A percentile compares a stretch with the other conserved stretches of the same genome.
Evolutionary conservation across 2,888 invertebrate genomes (phyloP).

Genomic region (Drosophila dives): DNA sequence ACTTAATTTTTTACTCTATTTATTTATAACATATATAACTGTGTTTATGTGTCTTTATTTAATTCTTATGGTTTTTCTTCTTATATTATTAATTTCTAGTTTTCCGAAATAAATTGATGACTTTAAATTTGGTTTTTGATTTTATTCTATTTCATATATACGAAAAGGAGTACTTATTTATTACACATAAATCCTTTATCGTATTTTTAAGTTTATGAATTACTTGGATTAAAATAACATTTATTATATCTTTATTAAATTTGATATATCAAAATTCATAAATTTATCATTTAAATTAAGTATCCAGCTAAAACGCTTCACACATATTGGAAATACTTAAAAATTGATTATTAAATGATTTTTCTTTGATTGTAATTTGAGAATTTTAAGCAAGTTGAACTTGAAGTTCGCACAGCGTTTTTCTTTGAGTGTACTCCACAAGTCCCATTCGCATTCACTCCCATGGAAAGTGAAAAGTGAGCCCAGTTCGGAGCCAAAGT

Average conservation of each 20-base stretch:
- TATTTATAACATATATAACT: too few species aligned
- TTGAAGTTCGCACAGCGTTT: neutral
- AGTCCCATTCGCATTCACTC: conserved; percentile 20
- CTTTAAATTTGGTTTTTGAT: fast-evolving
- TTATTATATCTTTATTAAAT: too few species aligned
- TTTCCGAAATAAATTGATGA: neutral
- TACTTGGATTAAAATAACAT: too few species aligned
- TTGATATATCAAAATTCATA: too few species aligned
- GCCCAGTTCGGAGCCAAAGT: conserved; percentile 44
- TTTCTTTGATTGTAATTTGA: neutral
- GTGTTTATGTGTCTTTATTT: too few species aligned
- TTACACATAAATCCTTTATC: neutral
- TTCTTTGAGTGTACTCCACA: conserved; percentile 6
- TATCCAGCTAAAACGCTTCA: too few species aligned
- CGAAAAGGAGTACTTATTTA: neutral
- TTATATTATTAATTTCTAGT: neutral
- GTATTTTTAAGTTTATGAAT: too few species aligned
- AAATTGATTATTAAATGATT: too few species aligned
- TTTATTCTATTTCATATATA: neutral
- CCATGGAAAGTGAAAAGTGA: conserved; percentile 48
- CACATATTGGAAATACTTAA: too few species aligned
- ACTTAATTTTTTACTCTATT: too few species aligned
- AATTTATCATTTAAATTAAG: too few species aligned
- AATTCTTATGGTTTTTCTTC: neutral
- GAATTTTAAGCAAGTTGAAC: neutral